Conservation (phyloP, 2,888 invertebrate genomes). For the Dynastes tityus region DNA sequence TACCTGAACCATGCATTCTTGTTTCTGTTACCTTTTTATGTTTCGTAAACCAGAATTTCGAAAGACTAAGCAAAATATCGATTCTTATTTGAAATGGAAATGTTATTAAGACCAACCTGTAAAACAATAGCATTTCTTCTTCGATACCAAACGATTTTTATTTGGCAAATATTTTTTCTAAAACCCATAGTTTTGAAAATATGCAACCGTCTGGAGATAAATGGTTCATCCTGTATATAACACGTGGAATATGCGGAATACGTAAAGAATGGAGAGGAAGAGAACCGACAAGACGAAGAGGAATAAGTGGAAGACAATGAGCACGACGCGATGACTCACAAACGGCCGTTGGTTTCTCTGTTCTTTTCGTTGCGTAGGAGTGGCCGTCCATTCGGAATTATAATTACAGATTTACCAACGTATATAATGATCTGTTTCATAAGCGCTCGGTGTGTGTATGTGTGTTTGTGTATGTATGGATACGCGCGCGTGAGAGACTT, state of each 20-base stretch:
- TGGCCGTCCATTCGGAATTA: constrained; percentile 55
- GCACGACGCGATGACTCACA: neutral
- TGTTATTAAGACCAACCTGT: too few relatives aligned
- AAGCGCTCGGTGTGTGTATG: constrained; percentile 32
- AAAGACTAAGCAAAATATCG: too few relatives aligned
- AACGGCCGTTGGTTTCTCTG: neutral
- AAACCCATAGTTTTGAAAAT: too few relatives aligned
- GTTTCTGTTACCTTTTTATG: too few relatives aligned
- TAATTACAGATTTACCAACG: constrained; percentile 52
- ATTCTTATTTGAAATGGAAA: too few relatives aligned
- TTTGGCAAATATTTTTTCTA: too few relatives aligned
- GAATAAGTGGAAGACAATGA: constrained; percentile 4
- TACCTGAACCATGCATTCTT: too few relatives aligned
- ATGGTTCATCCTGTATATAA: neutral
- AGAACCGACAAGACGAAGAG: neutral
- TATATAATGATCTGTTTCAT: constrained; percentile 56
- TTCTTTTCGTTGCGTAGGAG: constrained; percentile 50
- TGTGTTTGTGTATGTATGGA: neutral
- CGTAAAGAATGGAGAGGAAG: neutral
- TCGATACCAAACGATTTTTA: too few relatives aligned
- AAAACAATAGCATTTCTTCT: too few relatives aligned
- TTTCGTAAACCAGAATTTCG: too few relatives aligned
- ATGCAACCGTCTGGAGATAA: too few relatives aligned
- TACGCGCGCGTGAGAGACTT: too few relatives aligned
- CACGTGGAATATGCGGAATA: constrained; percentile 7